These are phyloP conservation scores for Aeoliscus strigatus DNA, from an alignment of 2,797 vertebrate species.

Conservation along the genomic window DNA sequence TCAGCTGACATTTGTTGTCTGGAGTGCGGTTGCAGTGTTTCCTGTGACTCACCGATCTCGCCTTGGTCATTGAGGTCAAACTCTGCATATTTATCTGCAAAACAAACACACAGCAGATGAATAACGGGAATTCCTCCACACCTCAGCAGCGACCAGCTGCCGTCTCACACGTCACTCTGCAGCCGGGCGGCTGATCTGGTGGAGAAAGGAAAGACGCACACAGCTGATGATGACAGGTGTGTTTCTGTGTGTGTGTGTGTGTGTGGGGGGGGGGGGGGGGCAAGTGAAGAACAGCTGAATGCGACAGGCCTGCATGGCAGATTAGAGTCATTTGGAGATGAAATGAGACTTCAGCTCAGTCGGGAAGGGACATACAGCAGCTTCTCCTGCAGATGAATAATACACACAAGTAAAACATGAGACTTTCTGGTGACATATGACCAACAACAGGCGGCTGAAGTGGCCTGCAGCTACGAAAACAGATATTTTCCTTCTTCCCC, in stretches of 20 bases:
- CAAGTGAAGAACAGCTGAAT: slow-evolving; percentile 34
- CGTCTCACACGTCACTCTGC: slow-evolving; percentile 22
- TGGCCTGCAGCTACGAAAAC: slow-evolving; percentile 1
- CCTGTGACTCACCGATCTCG: slow-evolving; percentile 89
- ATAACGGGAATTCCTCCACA: slow-evolving; percentile 10
- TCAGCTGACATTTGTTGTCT: slow-evolving; percentile 39
- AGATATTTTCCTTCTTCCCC: slow-evolving; percentile 19
- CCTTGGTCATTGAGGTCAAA: slow-evolving; percentile 97
- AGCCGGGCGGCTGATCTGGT: slow-evolving; percentile 38
- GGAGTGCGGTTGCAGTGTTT: slow-evolving; percentile 22
- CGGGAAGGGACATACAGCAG: slow-evolving; percentile 4
- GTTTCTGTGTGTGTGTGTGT: slow-evolving; percentile 16
- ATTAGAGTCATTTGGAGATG: slow-evolving; percentile 3
- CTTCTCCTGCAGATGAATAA: background rate
- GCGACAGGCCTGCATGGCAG: background rate
- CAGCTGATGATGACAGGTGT: slow-evolving; percentile 61
- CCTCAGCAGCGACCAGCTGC: slow-evolving; percentile 7
- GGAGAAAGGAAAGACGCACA: slow-evolving; percentile 22
- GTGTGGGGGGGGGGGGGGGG: slow-evolving; percentile 12
- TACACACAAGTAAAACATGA: no score
- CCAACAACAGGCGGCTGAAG: background rate
- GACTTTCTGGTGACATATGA: no score
- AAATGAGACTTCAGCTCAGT: slow-evolving; percentile 12
- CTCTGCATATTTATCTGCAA: slow-evolving; percentile 95
- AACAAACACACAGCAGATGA: slow-evolving; percentile 46